Evolutionary conservation across 2,113 vertebrate species (phyloP).

Genomic region (Apodemus sylvaticus): DNA sequence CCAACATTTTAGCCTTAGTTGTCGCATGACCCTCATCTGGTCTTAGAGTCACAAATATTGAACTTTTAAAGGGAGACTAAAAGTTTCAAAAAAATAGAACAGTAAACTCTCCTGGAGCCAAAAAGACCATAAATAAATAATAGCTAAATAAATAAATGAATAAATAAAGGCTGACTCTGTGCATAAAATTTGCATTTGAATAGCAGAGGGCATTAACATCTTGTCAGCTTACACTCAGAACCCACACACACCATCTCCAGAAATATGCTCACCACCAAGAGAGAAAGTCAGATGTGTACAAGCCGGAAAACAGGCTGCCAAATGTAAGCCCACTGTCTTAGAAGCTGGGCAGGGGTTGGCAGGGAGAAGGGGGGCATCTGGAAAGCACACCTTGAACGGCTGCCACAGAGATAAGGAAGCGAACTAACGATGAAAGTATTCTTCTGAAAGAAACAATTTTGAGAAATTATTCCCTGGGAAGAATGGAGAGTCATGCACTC

Average conservation of each 20-base stretch:
- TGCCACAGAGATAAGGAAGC: conserved; percentile 5
- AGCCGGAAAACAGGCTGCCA: background rate
- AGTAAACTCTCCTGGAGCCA: background rate
- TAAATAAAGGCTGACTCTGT: background rate
- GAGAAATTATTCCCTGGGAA: conserved; percentile 22
- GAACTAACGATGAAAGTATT: conserved; percentile 3
- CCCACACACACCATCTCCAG: background rate
- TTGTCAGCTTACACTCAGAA: conserved; percentile 5
- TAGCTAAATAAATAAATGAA: background rate
- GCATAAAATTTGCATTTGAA: conserved; percentile 25
- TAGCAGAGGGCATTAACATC: background rate
- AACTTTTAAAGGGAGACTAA: background rate
- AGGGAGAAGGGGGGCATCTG: background rate
- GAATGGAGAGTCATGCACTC: background rate
- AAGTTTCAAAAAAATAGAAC: background rate
- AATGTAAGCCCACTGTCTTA: background rate
- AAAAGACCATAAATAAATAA: background rate
- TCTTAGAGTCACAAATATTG: background rate
- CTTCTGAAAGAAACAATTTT: background rate
- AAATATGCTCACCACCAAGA: conserved; percentile 14
- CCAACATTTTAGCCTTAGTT: background rate
- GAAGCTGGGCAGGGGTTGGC: background rate
- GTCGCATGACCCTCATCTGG: background rate
- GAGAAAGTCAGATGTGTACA: conserved; percentile 20
- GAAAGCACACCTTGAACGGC: conserved; percentile 27